These are phyloP conservation scores for Didymodactylos carnosus DNA, from an alignment of 2,888 invertebrate genomes.

Conservation along the genomic window DNA sequence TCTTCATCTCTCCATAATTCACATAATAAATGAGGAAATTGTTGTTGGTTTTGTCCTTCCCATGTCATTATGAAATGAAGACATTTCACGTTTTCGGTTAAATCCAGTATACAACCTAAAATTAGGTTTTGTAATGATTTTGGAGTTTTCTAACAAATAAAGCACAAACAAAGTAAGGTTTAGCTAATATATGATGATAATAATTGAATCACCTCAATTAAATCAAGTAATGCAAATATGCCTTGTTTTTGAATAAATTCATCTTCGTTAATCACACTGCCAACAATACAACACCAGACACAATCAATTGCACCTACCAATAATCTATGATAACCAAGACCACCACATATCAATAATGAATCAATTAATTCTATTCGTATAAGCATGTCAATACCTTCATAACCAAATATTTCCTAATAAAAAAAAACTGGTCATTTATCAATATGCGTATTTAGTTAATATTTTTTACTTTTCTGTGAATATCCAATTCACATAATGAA, in stretches of 20 bases:
- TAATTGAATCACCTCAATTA: slow-evolving; percentile 25
- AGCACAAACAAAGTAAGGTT: neutral
- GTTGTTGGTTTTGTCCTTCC: slow-evolving; percentile 24
- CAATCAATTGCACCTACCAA: slow-evolving; percentile 30
- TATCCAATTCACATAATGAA: slow-evolving; percentile 30
- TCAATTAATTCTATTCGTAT: slow-evolving; percentile 27
- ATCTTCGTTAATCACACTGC: slow-evolving; percentile 32
- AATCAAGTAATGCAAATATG: slow-evolving; percentile 30
- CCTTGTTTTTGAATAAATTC: slow-evolving; percentile 34
- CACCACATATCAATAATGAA: slow-evolving; percentile 25
- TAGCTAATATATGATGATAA: neutral
- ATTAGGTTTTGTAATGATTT: slow-evolving; percentile 28
- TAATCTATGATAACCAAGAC: slow-evolving; percentile 31
- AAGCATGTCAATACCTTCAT: slow-evolving; percentile 28
- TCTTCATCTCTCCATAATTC: slow-evolving; percentile 33
- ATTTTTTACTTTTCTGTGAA: slow-evolving; percentile 28
- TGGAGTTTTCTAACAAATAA: neutral
- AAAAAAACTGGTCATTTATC: neutral
- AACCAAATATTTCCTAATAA: slow-evolving; percentile 32
- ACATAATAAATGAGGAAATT: slow-evolving; percentile 31
- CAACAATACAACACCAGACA: slow-evolving; percentile 29
- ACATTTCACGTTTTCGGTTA: slow-evolving; percentile 32
- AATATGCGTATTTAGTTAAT: neutral
- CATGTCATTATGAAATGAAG: slow-evolving; percentile 30
- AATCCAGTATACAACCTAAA: slow-evolving; percentile 31